Percentiles rank a stretch among this genome's conserved stretches.
phyloP scores from a whole-genome alignment of 2,888 invertebrate genomes.

The Monopis laevigella region DNA sequence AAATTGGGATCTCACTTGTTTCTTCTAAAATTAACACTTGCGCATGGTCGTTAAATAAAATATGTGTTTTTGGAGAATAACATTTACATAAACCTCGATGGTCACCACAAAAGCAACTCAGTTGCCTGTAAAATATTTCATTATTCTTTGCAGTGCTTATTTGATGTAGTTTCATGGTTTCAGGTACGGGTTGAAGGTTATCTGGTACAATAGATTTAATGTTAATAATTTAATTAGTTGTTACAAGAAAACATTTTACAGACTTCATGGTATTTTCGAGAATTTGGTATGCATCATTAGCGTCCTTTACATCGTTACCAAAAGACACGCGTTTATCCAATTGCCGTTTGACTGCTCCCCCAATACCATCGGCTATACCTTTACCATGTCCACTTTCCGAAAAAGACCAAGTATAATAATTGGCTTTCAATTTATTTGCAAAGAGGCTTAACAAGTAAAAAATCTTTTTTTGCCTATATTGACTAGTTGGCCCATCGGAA shows the following conservation, averaged over 20 bases:
- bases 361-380: too few species aligned
- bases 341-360: too few species aligned
- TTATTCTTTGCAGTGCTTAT: conserved; percentile 8
- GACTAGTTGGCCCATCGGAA: background rate
- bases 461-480: conserved; percentile 14
- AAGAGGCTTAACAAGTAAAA: conserved; percentile 13
- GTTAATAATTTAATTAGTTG: conserved; percentile 10
- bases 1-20: too few species aligned
- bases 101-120: conserved; percentile 15
- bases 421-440: conserved; percentile 10
- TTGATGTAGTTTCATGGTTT: conserved; percentile 15
- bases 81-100: too few species aligned
- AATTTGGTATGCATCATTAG: too few species aligned
- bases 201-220: conserved; percentile 12
- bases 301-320: too few species aligned
- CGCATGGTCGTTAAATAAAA: too few species aligned
- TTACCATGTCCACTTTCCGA: too few species aligned
- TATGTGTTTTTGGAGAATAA: too few species aligned
- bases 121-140: conserved; percentile 11
- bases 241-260: conserved; percentile 13
- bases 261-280: conserved; percentile 15
- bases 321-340: too few species aligned
- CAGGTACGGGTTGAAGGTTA: conserved; percentile 12
- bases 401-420: too few species aligned
- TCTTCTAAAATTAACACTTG: too few species aligned